Evolutionary conservation across 35 echinoderm and acorn worm species (phyloP).

Genomic region (Heliocidaris erythrogramma): DNA sequence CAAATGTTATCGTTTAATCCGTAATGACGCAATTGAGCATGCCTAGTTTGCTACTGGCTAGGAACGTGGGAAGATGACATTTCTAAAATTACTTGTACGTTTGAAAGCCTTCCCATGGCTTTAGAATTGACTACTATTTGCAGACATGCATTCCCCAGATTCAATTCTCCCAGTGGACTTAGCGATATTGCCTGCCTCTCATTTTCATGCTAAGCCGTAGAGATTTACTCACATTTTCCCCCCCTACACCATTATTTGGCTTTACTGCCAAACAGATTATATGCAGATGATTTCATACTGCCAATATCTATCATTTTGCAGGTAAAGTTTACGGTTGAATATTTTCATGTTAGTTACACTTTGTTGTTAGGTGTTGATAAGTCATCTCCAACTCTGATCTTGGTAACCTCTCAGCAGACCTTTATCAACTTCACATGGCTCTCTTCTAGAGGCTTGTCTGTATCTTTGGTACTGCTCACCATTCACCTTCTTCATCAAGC

Average conservation of each 20-base stretch:
- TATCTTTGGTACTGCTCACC: background rate
- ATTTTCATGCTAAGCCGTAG: background rate
- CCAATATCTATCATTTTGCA: background rate
- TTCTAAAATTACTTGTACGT: background rate
- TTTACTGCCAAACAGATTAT: background rate
- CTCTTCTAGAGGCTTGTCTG: background rate
- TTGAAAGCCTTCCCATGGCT: background rate
- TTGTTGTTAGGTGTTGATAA: background rate
- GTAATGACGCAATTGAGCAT: slow-evolving; percentile 9
- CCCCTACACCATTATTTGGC: background rate
- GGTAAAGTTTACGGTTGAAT: background rate
- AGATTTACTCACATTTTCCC: background rate
- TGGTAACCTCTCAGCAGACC: background rate
- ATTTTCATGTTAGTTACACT: background rate
- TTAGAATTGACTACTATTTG: background rate
- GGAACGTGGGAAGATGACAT: slow-evolving; percentile 15
- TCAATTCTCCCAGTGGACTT: slow-evolving; percentile 1
- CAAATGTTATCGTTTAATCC: slow-evolving; percentile 11
- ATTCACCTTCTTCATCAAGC: background rate
- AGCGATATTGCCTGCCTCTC: background rate
- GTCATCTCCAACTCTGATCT: background rate
- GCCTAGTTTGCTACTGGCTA: background rate
- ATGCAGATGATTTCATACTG: background rate
- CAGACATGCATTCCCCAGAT: background rate
- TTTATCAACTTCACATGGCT: background rate